Percentiles rank a stretch among this genome's conserved stretches.
phyloP scores from a whole-genome alignment of 2,797 vertebrate species.

The Fistularia tabacaria region DNA sequence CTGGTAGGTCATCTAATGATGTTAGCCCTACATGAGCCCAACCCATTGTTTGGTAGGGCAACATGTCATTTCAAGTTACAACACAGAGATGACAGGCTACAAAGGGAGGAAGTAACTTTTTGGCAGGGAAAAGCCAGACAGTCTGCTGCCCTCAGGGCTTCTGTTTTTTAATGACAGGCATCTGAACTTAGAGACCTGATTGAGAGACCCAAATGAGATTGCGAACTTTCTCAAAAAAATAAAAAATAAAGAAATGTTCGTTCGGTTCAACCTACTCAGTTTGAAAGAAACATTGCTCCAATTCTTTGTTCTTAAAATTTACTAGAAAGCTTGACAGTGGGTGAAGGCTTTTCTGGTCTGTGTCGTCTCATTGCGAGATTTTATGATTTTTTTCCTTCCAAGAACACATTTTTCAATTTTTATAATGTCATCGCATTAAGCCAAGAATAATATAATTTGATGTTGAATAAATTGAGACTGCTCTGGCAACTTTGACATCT shows the following conservation, averaged over 20 bases:
- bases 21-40: no score
- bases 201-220: no score
- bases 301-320: conserved; percentile 18
- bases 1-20: no score
- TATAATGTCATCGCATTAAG: no score
- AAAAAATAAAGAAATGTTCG: no score
- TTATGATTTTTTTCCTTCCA: background rate
- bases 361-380: conserved; percentile 2
- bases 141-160: conserved; percentile 38
- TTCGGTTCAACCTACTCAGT: no score
- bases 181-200: background rate
- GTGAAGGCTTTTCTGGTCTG: no score
- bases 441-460: no score
- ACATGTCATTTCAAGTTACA: background rate
- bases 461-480: no score
- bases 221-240: background rate
- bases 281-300: background rate
- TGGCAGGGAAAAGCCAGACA: conserved; percentile 36
- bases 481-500: no score
- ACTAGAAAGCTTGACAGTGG: background rate
- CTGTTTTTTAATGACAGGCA: conserved; percentile 1
- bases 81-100: conserved; percentile 1
- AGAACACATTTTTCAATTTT: no score
- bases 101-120: conserved; percentile 6
- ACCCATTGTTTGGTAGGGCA: no score